phyloP scores from a whole-genome alignment of 2,888 invertebrate species.

The Labia minor region DNA sequence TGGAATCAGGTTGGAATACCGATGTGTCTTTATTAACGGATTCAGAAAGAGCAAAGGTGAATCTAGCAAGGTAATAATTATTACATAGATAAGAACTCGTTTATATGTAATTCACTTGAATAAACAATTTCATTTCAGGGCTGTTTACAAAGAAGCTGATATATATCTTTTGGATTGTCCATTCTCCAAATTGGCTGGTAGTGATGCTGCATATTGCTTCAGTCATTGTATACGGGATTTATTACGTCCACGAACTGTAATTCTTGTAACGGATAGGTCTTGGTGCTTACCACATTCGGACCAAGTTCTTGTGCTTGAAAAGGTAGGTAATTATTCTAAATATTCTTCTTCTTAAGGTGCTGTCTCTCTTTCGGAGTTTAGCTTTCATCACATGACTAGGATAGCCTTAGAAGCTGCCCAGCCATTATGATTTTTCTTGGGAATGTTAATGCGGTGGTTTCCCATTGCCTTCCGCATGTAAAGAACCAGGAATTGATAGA shows the following conservation, averaged over 20 bases:
- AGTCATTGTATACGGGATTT: slow-evolving; percentile 21
- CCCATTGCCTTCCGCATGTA: no score
- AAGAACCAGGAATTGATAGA: no score
- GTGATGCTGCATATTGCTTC: slow-evolving; percentile 16
- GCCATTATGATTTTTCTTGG: no score
- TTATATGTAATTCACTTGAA: no score
- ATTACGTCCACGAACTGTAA: slow-evolving; percentile 17
- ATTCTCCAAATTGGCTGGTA: slow-evolving; percentile 3
- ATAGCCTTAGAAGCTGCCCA: no score
- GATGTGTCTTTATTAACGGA: not conserved
- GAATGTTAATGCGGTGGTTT: no score
- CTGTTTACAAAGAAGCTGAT: slow-evolving; percentile 22
- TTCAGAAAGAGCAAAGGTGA: slow-evolving; percentile 14
- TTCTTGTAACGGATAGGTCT: slow-evolving; percentile 17
- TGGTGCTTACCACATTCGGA: slow-evolving; percentile 17
- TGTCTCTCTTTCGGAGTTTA: no score
- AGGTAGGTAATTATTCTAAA: slow-evolving; percentile 15
- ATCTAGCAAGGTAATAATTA: slow-evolving; percentile 18
- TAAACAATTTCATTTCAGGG: slow-evolving; percentile 19
- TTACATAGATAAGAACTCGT: not conserved
- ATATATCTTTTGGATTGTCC: slow-evolving; percentile 21
- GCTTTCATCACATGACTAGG: no score
- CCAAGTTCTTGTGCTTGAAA: slow-evolving; percentile 20
- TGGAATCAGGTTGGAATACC: not conserved
- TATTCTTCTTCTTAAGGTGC: no score